Base-by-base conservation (phyloP, 2,888 invertebrate species). In the Muscina levida region DNA sequence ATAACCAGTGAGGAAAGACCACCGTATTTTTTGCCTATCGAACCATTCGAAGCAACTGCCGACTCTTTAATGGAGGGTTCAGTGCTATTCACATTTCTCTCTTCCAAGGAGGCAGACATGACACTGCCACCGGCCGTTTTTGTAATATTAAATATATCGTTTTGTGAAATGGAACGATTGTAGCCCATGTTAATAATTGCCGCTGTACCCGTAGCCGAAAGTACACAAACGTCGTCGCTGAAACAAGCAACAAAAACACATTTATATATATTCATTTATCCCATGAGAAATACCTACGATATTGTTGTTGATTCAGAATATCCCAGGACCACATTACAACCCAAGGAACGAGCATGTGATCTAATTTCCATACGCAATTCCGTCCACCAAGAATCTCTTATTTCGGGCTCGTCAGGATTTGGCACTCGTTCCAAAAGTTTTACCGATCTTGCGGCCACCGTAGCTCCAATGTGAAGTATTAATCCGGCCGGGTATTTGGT, bases 341-440 rank as follows among this genome's bases (percentile, higher is more conserved):
- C 95, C 82, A 99, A 92, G 0, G 97, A 96, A 46, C 97, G 92
- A 4, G 97, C 97, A 89, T 99, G 98, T 2, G 98, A 97, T 0
- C 98, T 93, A 75, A 99, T 95, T 92, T 99, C 99, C 89, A 97
- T 97, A 66, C 99, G 92, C 24, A 99, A 92, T 91, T 99, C 98
- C 0, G 96, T 97, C 98, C 99, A 99, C 98, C 98, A 98, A 1
- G 95, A 95, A 86, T 98, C 98, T 51, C 98, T 93, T 2, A 96
- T 95, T 87, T 97, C 97, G 15, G 97, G 96, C 89, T 98, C 98
- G 85, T 97, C 97, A 67, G 95, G 93, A 90, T 95, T 96, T 56
- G 94, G 94, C 75, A 96, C 95, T 83, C 95, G 92, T 88, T 96
- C 96, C 56, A 97, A 90, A 31, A 97, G 91, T 90, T 97, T 97